Base-by-base conservation (phyloP, 2,797 vertebrate genomes). In the Eospalax fontanierii region DNA sequence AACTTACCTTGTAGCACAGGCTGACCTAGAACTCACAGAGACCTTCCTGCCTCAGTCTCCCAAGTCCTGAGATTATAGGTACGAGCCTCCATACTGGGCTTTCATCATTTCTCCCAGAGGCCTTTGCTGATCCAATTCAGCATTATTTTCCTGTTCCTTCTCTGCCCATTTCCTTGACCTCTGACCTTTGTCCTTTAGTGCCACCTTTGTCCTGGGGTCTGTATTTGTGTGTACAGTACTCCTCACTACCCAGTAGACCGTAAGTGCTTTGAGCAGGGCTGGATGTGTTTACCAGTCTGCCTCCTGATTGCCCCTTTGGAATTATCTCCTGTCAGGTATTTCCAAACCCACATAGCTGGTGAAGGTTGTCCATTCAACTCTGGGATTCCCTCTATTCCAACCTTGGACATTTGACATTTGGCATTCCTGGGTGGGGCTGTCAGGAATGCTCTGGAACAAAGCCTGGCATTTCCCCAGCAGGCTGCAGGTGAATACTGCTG, bases 361-460 rank as follows among this genome's bases (percentile, higher is more conserved):
- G 12, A 65, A 61, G 50, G 50, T 33, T 46, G 54, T 40, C 4
- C 35, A 61, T 57, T 35, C 57, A 24, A 33, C 57, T 1, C 78
- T 5, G 54, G 1, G 78, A 35, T 21, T 28, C 35, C 40, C 70
- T 90, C 43, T 54, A 8, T n/a, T 38, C 33, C 82, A 80, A 26
- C 70, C 26, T 11, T 1, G 15, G 68, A 14, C 63, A 18, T 68
- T 16, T 19, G 57, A 59, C 75, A 43, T 9, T 73, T 33, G 43
- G 19, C 38, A 65, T 50, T 81, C 35, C 57, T 18, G 26, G 59
- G 57, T 70, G 61, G 57, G 68, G 24, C 74, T 78, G 40, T 63
- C 46, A 43, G 76, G 75, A 92, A 92, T 66, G n/a, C 18, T 30
- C 82, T 75, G 57, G 76, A 85, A 83, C 54, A 33, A 92, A 95